A percentile compares a stretch with the other conserved stretches of the same genome.
These are phyloP conservation scores for Drosophila kikkawai DNA, from an alignment of 1,140 invertebrate genomes.

Conservation along the genomic window DNA sequence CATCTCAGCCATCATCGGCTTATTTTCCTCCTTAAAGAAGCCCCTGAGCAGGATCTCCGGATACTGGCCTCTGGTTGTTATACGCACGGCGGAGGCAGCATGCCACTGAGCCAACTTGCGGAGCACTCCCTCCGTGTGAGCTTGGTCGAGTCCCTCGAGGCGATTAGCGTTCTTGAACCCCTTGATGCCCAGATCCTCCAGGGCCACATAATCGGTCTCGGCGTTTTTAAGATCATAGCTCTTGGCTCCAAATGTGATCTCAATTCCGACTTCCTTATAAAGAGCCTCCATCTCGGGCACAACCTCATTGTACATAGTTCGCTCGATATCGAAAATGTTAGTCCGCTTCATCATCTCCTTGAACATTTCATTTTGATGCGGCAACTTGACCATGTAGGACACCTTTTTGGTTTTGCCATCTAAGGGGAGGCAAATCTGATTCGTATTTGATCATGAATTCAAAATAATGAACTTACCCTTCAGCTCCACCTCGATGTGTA, in stretches of 20 bases:
- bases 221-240: constrained; percentile 2
- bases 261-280: constrained; percentile 68
- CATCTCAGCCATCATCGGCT: constrained; percentile 43
- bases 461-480: constrained; percentile 40
- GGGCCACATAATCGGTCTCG: background rate
- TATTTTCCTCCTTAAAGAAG: constrained; percentile 56
- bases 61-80: constrained; percentile 85
- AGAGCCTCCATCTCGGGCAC: constrained; percentile 72
- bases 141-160: background rate
- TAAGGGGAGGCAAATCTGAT: background rate
- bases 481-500: constrained; percentile 64
- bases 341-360: constrained; percentile 40
- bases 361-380: constrained; percentile 44
- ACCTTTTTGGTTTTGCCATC: constrained; percentile 58
- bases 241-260: constrained; percentile 1
- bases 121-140: background rate
- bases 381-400: constrained; percentile 65
- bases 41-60: constrained; percentile 7
- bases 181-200: constrained; percentile 3
- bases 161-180: constrained; percentile 6
- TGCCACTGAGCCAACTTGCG: constrained; percentile 6
- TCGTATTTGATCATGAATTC: fast-evolving
- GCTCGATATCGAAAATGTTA: constrained; percentile 61
- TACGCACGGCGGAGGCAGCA: constrained; percentile 67
- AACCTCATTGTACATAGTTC: constrained; percentile 52